phyloP scores from a whole-genome alignment of 2,888 invertebrate genomes.

The Drosophila eohydei region DNA sequence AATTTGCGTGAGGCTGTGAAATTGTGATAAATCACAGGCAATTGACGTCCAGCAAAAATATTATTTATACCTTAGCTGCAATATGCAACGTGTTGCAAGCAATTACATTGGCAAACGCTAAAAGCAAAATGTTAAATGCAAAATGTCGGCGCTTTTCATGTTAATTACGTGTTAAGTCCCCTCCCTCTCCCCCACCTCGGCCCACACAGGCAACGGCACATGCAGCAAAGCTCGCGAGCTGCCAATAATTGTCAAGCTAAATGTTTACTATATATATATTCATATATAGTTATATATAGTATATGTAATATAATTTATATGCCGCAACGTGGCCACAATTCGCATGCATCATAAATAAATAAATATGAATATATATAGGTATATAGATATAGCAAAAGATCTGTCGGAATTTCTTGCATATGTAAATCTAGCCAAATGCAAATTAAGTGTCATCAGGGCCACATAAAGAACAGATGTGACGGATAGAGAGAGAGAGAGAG shows the following conservation, averaged over 20 bases:
- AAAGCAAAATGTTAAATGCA: slow-evolving; percentile 20
- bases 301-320: slow-evolving; percentile 65
- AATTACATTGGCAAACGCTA: slow-evolving; percentile 36
- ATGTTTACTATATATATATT: slow-evolving; percentile 11
- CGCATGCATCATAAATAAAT: slow-evolving; percentile 67
- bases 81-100: slow-evolving; percentile 55
- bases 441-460: slow-evolving; percentile 57
- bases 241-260: slow-evolving; percentile 61
- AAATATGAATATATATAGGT: slow-evolving; percentile 19
- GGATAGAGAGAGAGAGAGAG: neutral
- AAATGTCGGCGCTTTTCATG: slow-evolving; percentile 73
- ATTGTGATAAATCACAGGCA: slow-evolving; percentile 26
- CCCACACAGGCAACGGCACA: slow-evolving; percentile 4
- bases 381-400: slow-evolving; percentile 22
- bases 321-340: slow-evolving; percentile 58
- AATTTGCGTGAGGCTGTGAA: slow-evolving; percentile 21
- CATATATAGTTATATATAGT: neutral
- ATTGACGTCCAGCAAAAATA: slow-evolving; percentile 13
- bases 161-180: slow-evolving; percentile 50
- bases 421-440: slow-evolving; percentile 53
- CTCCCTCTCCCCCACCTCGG: neutral
- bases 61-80: slow-evolving; percentile 8
- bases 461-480: neutral
- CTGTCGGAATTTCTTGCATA: slow-evolving; percentile 36
- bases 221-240: slow-evolving; percentile 40